phyloP scores from a whole-genome alignment of 2,113 vertebrate genomes.

The Macquaria ambigua region DNA sequence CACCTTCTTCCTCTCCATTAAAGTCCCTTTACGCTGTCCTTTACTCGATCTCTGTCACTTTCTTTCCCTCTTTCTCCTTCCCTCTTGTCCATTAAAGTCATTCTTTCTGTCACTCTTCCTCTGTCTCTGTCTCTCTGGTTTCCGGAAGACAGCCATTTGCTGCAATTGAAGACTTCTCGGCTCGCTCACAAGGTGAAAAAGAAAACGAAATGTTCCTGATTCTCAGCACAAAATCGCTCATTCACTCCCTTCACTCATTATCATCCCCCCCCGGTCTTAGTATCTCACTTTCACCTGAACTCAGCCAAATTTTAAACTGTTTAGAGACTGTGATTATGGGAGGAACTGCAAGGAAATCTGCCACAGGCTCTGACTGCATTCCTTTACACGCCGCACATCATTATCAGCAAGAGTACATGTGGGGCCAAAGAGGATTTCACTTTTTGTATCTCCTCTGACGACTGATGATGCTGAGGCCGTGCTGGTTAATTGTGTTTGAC shows the following conservation, averaged over 20 bases:
- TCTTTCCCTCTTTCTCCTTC: neutral
- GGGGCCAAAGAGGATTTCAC: slow-evolving; percentile 49
- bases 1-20: slow-evolving; percentile 17
- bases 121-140: slow-evolving; percentile 14
- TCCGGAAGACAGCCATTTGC: slow-evolving; percentile 21
- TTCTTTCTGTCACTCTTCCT: slow-evolving; percentile 37
- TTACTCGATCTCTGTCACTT: slow-evolving; percentile 25
- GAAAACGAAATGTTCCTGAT: slow-evolving; percentile 30
- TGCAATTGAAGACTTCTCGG: neutral
- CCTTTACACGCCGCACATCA: slow-evolving; percentile 1
- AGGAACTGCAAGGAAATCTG: neutral
- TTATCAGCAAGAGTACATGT: slow-evolving; percentile 39
- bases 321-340: slow-evolving; percentile 13
- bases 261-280: neutral
- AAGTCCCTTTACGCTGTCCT: neutral
- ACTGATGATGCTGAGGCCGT: slow-evolving; percentile 8
- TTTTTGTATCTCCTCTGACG: slow-evolving; percentile 7
- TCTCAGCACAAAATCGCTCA: slow-evolving; percentile 11
- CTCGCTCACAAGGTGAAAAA: slow-evolving; percentile 13
- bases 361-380: slow-evolving; percentile 1
- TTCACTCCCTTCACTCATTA: neutral
- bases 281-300: slow-evolving; percentile 4
- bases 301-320: slow-evolving; percentile 6
- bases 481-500: slow-evolving; percentile 60
- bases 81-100: slow-evolving; percentile 49